phyloP scores from a whole-genome alignment of 2,888 invertebrate species.

The Amphipoea lucens region DNA sequence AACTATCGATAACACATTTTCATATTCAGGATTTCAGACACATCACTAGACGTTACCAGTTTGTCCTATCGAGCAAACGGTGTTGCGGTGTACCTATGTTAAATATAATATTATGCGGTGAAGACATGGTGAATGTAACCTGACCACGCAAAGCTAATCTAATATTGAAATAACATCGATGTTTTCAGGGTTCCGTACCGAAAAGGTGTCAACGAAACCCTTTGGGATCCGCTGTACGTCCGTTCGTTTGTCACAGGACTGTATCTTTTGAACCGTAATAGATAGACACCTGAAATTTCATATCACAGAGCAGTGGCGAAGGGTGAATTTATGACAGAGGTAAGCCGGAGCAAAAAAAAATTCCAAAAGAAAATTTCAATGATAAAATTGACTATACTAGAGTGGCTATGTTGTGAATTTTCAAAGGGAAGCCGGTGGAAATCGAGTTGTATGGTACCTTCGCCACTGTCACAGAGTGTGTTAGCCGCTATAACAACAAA shows the following conservation, averaged over 20 bases:
- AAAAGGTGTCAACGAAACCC: not conserved
- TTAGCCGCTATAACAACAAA: too few species aligned
- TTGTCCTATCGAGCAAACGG: constrained; percentile 86
- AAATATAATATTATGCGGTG: constrained; percentile 89
- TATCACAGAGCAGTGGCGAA: too few species aligned
- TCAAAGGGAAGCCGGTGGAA: too few species aligned
- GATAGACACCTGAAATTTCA: not conserved
- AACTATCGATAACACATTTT: constrained; percentile 42
- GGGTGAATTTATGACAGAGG: too few species aligned
- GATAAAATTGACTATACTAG: too few species aligned
- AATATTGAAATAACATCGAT: constrained; percentile 84
- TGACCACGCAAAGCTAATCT: constrained; percentile 84
- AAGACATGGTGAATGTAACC: constrained; percentile 81
- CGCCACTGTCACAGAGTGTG: too few species aligned
- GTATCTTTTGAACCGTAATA: not conserved
- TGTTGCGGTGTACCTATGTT: constrained; percentile 84
- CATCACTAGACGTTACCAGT: constrained; percentile 80
- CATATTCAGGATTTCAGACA: not conserved
- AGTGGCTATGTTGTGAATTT: too few species aligned
- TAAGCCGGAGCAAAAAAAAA: too few species aligned
- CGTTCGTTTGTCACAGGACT: not conserved
- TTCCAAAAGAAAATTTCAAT: too few species aligned
- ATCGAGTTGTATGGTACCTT: too few species aligned
- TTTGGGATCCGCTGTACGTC: too few species aligned
- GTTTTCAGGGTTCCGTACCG: constrained; percentile 35